Evolutionary conservation across 2,113 vertebrate genomes (phyloP), one percentile per base, ranked within the genome.

Genomic region (Stictonetta naevosa): DNA sequence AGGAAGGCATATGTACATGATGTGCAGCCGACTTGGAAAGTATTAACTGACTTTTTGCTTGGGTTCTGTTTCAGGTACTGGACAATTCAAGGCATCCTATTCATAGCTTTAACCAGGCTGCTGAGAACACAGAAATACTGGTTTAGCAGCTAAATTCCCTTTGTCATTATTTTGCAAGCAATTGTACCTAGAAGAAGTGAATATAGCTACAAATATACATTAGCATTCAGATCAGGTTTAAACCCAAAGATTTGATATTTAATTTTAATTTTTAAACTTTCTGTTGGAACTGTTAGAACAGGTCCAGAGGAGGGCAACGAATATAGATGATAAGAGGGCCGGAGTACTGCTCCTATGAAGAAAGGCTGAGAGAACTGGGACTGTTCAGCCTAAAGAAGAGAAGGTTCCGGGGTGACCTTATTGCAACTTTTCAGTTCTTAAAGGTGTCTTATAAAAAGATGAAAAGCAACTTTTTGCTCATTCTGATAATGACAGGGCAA

Each of bases 41-140:
- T 0, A 20, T 12, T 40, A 74, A 34, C 4, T 0, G 2, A 62
- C 23, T 3, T 28, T n/a, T 52, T 68, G 16, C 48, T 26, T 46
- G 33, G 9, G 5, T 62, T 62, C 19, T 44, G 1, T 83, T 83
- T 56, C 34, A 63, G 46, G 25, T 48, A 44, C 3, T 2, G 3
- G 12, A 4, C 11, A 15, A 28, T 31, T 86, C 53, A 77, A 40
- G 13, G 7, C 17, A 58, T 23, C 3, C 5, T 58, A 23, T 75
- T 53, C 15, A 23, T 25, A 52, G 34, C 4, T 58, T 69, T 25
- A 68, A 11, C 25, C 55, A 46, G 29, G 17, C 15, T 48, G 19
- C 22, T 50, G 38, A 59, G 34, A 72, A 56, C 8, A 5, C 58
- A 67, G 29, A 59, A 88, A 59, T 21, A 20, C 28, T 73, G 15